Conservation (phyloP, 2,113 vertebrate species). For the Gymnocephalus cernua region DNA sequence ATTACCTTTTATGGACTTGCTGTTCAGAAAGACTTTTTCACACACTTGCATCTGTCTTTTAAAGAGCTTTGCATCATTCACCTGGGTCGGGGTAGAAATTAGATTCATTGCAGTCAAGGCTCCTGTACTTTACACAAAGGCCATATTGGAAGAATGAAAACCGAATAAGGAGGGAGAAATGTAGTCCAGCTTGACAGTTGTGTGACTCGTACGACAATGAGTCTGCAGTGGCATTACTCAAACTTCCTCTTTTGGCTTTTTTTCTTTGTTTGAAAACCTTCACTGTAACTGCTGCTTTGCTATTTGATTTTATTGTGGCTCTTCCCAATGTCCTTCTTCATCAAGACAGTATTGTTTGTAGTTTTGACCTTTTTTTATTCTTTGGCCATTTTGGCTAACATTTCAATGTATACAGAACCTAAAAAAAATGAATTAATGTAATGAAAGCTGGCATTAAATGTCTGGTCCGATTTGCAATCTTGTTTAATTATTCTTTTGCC, state of each 20-base stretch:
- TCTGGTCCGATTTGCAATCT: not conserved
- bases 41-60: slow-evolving; percentile 22
- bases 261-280: not conserved
- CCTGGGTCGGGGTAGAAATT: not conserved
- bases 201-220: not conserved
- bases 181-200: not conserved
- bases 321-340: not conserved
- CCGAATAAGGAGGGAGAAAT: not conserved
- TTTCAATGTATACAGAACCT: not conserved
- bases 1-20: slow-evolving; percentile 58
- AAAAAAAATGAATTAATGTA: not conserved
- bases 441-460: not conserved
- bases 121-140: not conserved
- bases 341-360: not conserved
- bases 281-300: not conserved
- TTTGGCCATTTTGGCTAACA: not conserved
- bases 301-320: not conserved
- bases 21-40: slow-evolving; percentile 16
- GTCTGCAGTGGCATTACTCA: not conserved
- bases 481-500: not conserved
- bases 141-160: not conserved
- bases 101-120: slow-evolving; percentile 6
- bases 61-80: slow-evolving; percentile 20
- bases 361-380: not conserved
- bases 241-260: not conserved